Base-by-base conservation (phyloP, 2,888 invertebrate species). In the Diplolepis rosae region DNA sequence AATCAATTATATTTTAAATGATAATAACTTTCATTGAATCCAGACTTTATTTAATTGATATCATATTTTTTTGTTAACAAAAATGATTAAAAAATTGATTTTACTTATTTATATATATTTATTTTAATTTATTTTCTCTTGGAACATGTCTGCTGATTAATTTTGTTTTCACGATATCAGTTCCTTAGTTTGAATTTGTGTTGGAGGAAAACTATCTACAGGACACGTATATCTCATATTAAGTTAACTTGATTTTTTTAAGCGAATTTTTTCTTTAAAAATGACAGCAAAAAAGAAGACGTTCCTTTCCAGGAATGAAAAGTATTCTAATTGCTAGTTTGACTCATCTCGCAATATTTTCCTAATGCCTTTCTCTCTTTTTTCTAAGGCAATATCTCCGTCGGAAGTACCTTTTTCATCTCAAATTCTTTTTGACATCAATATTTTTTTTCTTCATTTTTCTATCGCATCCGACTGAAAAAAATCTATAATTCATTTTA, bases 301-400 rank as follows among this genome's bases (percentile, higher is more conserved):
- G 24, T 52, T 52, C 66, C n/a, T n/a, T n/a, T 71, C 35, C 69
- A 66, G 74, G 72, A 65, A 74, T 72, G 72, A 75, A 78, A 79
- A 79, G 76, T 77, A 77, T 79, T 77, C 72, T 76, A 79, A 77
- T 73, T 76, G 75, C 70, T 74, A 50, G 69, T 73, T 72, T 73
- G 76, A 73, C 76, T 82, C 80, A 78, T 82, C 80, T 74, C 72
- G 75, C 79, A 77, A 82, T 80, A 84, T 84, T 83, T 83, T 79
- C 80, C 79, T 76, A 80, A 80, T 79, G 82, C 78, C 79, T 80
- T 76, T 73, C 74, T 71, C 76, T 77, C 69, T 74, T 73, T 72
- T 70, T 77, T 76, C 75, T 76, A 73, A 75, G 70, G 73, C 72
- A 77, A 77, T 78, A 75, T 78, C 73, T 74, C 69, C 71, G 76